Base-by-base conservation (phyloP, 2,113 vertebrate species). In the Cricetomys ansorgei region DNA sequence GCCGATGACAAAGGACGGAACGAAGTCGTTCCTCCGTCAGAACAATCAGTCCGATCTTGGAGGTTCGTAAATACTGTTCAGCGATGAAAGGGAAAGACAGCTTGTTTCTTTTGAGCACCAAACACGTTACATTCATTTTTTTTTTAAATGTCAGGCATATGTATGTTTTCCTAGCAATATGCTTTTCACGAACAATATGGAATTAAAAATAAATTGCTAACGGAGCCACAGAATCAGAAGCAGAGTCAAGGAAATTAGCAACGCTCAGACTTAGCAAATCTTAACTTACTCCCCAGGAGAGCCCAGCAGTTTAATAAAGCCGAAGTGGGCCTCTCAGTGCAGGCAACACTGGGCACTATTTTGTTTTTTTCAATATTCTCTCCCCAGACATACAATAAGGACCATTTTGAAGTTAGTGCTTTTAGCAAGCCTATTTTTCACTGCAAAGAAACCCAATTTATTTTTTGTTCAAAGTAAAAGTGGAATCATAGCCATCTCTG, bases 181-280 rank as follows among this genome's bases (percentile, higher is more conserved):
- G 89, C 69, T 77, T 98, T 98, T 97, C 88, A 94, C 95, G 95
- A 92, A 97, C 96, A 98, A 97, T 80, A 93, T 11, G 37, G 88
- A 96, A 97, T 98, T 98, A 98, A 98, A 98, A 98, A 97, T 96
- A 98, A 98, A 98, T 98, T 96, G 96, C 97, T 98, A 98, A 96
- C 96, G 85, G 94, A 97, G 95, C 95, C 92, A 94, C 57, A 92
- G 96, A 98, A 96, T 98, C 86, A 95, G 59, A 94, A 97, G 96
- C 86, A 95, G 96, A 98, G 81, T 98, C 89, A 93, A 97, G 96
- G 94, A 92, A 98, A 98, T 96, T 92, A 57, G 81, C 89, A 95
- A 93, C 94, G 96, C 70, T 81, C 94, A 92, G 90, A 85, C 29
- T 79, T 55, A 97, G 48, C 57, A 92, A 72, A 91, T 91, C 92